Evolutionary conservation across 2,113 vertebrate species (phyloP).

Genomic region (Nipponia nippon): DNA sequence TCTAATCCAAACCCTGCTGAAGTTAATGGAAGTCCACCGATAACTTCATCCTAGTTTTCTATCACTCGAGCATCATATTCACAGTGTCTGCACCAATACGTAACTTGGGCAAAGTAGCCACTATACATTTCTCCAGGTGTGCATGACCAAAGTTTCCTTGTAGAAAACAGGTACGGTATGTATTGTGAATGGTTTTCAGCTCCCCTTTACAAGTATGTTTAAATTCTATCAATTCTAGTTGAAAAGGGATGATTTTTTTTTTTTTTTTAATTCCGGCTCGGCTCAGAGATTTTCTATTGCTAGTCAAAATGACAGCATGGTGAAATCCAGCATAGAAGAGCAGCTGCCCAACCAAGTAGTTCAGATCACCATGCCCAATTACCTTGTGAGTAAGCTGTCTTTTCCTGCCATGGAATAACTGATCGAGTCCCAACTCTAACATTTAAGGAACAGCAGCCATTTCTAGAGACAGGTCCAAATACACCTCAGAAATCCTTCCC

Average conservation of each 20-base stretch:
- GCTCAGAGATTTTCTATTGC: not conserved
- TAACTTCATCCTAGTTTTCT: not conserved
- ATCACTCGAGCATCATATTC: not conserved
- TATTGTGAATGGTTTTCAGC: not conserved
- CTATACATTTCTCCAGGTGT: not conserved
- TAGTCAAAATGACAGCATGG: not conserved
- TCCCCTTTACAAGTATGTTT: not conserved
- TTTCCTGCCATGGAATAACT: accelerated
- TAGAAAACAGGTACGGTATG: not conserved
- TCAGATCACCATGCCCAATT: not conserved
- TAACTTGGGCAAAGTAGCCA: not conserved
- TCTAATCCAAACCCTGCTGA: not conserved
- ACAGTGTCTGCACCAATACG: not conserved
- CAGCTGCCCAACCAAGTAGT: accelerated
- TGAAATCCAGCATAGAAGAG: not conserved
- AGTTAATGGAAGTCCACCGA: not conserved
- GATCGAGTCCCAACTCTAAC: not conserved
- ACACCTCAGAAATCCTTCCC: not conserved
- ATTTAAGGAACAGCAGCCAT: not conserved
- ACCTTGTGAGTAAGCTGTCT: not conserved
- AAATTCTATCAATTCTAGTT: not conserved
- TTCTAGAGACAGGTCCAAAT: not conserved
- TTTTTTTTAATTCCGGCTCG: not conserved
- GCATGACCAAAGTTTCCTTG: not conserved
- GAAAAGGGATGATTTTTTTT: not conserved